Evolutionary conservation across 2,888 invertebrate species (phyloP), one percentile per base, ranked within the genome.

Genomic region (Drosophila nigricruria): DNA sequence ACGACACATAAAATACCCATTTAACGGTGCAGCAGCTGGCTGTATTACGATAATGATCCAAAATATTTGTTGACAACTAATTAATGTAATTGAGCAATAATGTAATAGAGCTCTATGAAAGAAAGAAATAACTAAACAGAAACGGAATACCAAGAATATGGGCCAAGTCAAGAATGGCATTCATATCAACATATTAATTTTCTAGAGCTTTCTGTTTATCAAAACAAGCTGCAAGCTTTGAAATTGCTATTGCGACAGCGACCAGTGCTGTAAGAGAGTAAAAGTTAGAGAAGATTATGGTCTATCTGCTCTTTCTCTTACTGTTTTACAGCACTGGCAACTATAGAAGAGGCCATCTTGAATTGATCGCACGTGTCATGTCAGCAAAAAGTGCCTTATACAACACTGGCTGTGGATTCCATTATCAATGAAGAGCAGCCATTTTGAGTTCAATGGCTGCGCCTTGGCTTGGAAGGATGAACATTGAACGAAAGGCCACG

Each of bases 371-470:
- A 18, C 30, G 49, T 30, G 30, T 18, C 30, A 30, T 14, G 49
- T n/a, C n/a, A n/a, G n/a, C n/a, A n/a, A n/a, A n/a, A 1, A n/a
- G n/a, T 0, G 27, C 27, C 16, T 49, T 53, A 53, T n/a, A 23
- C 38, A 53, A 53, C 53, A 53, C 53, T 53, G 38, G 25, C 36
- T 12, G 10, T 6, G 1, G 25, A 14, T 32, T 14, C 49, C 14
- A 14, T 14, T 18, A 12, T 18, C 49, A 14, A 14, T 0, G 3
- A 14, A 0, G 3, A 8, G 1, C 49, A 16, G 47, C 12, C 30
- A 40, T 42, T 14, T 14, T 10, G 9, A 59, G 76, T 73, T 73
- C 59, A 70, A 64, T 60, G 69, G 59, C 76, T 59, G 23, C 20
- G 43, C 49, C 36, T 47, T 30, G 30, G 32, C 18, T 34, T 25